phyloP scores from a whole-genome alignment of 2,797 vertebrate genomes.

The Molothrus aeneus region DNA sequence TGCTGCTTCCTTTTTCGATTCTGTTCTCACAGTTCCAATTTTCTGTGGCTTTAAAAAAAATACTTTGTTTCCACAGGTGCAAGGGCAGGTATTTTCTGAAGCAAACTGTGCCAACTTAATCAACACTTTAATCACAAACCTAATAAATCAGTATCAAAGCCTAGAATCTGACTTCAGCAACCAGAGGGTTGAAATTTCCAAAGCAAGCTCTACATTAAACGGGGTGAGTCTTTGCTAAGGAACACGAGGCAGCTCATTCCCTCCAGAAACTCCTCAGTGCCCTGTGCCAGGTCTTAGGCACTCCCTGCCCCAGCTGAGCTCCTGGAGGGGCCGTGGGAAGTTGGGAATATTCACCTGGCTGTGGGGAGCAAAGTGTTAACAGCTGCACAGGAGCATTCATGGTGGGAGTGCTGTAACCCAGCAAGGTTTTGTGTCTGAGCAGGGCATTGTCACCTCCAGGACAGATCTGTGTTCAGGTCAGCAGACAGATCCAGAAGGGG shows the following conservation, averaged over 20 bases:
- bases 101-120: constrained; percentile 94
- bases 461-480: not conserved
- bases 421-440: not conserved
- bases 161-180: constrained; percentile 90
- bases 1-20: not conserved
- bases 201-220: constrained; percentile 93
- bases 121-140: constrained; percentile 90
- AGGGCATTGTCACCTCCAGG: not conserved
- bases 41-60: not conserved
- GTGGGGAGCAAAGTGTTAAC: not conserved
- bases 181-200: constrained; percentile 90
- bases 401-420: not conserved
- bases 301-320: not conserved
- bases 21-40: not conserved
- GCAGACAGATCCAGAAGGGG: not conserved
- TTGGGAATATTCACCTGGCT: not conserved
- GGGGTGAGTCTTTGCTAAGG: constrained; percentile 80
- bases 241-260: not conserved
- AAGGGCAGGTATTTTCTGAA: constrained; percentile 95
- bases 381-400: not conserved
- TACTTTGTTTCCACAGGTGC: constrained; percentile 73
- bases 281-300: not conserved
- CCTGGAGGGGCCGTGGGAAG: not conserved
- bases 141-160: constrained; percentile 93
- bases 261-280: not conserved